A percentile compares a stretch with the other conserved stretches of the same genome.
These are phyloP conservation scores for Drepanosiphum platanoidis DNA, from an alignment of 2,888 invertebrate species.

Conservation along the genomic window DNA sequence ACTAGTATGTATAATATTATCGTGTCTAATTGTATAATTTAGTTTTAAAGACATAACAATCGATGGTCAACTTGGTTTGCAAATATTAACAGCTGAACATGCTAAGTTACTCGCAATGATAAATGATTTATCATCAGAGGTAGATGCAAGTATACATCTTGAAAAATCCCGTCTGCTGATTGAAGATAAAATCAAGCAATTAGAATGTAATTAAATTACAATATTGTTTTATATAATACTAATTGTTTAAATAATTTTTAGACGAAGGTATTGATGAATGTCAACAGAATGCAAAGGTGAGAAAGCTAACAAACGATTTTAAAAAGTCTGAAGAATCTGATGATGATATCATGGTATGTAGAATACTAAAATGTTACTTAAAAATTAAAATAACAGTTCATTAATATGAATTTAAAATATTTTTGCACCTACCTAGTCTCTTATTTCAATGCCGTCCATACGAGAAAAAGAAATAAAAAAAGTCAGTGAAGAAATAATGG, in stretches of 20 bases:
- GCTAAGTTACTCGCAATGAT: constrained; percentile 72
- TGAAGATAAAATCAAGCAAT: constrained; percentile 69
- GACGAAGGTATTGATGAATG: constrained; percentile 42
- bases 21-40: constrained; percentile 40
- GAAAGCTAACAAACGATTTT: constrained; percentile 13
- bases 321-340: constrained; percentile 58
- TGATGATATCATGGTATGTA: constrained; percentile 62
- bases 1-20: neutral
- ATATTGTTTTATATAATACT: neutral
- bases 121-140: constrained; percentile 65
- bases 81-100: constrained; percentile 72
- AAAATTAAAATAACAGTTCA: neutral
- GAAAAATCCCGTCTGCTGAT: constrained; percentile 66
- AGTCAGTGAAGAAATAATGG: constrained; percentile 94
- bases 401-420: neutral
- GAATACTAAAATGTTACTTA: neutral
- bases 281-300: neutral
- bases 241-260: constrained; percentile 12
- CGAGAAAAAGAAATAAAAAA: constrained; percentile 95
- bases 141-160: neutral
- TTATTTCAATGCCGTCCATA: constrained; percentile 91
- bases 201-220: constrained; percentile 66
- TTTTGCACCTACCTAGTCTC: constrained; percentile 67
- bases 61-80: constrained; percentile 68
- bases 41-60: constrained; percentile 69